Conservation (phyloP, 2,888 invertebrate genomes). For the Dynastes tityus region DNA sequence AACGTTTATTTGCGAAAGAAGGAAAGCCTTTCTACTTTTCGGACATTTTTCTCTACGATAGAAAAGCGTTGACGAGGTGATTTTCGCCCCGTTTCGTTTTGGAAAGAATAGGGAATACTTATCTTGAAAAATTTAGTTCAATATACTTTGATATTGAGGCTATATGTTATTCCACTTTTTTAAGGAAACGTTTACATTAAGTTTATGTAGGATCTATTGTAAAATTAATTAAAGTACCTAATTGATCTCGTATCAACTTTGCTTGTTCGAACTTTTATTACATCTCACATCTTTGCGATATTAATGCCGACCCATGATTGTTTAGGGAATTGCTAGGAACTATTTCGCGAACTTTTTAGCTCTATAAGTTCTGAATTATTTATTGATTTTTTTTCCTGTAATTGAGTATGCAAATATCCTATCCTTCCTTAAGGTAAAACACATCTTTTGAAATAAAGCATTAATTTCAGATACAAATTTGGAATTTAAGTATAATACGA, state of each 20-base stretch:
- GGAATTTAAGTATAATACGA: slow-evolving; percentile 14
- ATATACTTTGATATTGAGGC: neutral
- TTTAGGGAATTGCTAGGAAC: too few species aligned
- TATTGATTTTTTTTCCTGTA: too few species aligned
- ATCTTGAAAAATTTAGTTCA: neutral
- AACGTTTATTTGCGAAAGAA: neutral
- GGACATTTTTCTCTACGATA: neutral
- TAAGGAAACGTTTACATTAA: neutral
- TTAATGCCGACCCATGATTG: too few species aligned
- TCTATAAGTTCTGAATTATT: too few species aligned
- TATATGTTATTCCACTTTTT: neutral
- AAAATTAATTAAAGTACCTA: neutral
- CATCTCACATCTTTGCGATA: too few species aligned
- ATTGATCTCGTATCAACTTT: neutral
- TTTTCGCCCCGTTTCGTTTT: neutral
- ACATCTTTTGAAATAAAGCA: too few species aligned
- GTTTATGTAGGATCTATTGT: neutral
- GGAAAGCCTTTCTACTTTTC: too few species aligned
- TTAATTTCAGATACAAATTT: too few species aligned
- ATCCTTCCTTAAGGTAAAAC: too few species aligned
- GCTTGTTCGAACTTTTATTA: too few species aligned
- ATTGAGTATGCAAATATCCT: too few species aligned
- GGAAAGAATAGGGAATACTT: neutral
- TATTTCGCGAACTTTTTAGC: too few species aligned
- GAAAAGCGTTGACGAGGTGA: slow-evolving; percentile 10